Evolutionary conservation across 2,888 invertebrate genomes (phyloP).

Genomic region (Nematopogon swammerdamellus): DNA sequence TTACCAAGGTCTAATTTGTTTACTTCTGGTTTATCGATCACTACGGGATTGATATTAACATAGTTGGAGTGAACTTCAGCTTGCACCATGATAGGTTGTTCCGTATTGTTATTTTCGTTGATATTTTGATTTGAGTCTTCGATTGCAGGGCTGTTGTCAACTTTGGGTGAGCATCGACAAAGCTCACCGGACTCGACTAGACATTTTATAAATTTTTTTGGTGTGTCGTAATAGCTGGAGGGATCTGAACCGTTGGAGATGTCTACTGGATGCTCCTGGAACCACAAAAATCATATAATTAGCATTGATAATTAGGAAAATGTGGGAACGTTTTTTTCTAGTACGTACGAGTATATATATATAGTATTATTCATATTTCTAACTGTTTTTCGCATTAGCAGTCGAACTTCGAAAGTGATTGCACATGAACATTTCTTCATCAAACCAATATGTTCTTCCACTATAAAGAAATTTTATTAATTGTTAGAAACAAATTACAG

Average conservation of each 20-base stretch:
- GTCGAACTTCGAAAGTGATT: too few species aligned
- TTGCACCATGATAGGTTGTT: conserved; percentile 24
- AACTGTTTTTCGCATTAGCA: too few species aligned
- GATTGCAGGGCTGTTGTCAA: conserved; percentile 56
- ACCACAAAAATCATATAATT: conserved; percentile 8
- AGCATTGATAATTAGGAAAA: background rate
- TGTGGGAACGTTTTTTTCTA: background rate
- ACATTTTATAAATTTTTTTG: conserved; percentile 70
- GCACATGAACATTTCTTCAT: too few species aligned
- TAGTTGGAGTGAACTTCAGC: conserved; percentile 42
- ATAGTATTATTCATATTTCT: background rate
- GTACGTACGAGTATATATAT: too few species aligned
- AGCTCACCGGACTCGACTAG: conserved; percentile 51
- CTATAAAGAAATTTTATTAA: too few species aligned
- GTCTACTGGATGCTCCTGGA: conserved; percentile 47
- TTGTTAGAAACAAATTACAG: too few species aligned
- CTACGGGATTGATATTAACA: conserved; percentile 43
- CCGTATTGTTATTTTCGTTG: conserved; percentile 20
- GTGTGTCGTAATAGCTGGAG: conserved; percentile 68
- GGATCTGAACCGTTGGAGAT: conserved; percentile 20
- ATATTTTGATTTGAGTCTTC: conserved; percentile 20
- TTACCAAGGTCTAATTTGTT: conserved; percentile 45
- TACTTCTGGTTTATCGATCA: conserved; percentile 22
- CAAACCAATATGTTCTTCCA: too few species aligned
- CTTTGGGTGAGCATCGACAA: conserved; percentile 55